Base-by-base conservation (phyloP, 2,797 vertebrate genomes). In the Synanceia verrucosa region DNA sequence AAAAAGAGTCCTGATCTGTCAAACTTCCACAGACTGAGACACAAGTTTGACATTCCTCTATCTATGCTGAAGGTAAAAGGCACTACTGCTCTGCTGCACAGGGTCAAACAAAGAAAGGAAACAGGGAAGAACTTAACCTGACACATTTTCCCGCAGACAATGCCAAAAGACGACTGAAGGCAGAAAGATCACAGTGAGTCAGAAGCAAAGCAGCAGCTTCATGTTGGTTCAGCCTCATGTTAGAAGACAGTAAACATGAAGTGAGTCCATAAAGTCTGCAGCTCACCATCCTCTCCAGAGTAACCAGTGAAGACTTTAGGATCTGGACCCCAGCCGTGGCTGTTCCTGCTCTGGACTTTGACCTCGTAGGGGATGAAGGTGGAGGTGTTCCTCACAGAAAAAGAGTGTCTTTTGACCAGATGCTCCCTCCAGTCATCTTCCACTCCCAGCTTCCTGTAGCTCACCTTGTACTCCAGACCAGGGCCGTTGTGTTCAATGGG, bases 281-380 rank as follows among this genome's bases (percentile, higher is more conserved):
- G 95, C 96, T 96, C 87, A 99, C 98, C 86, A 6, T 99, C 98
- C 87, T 99, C 97, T 78, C 97, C 97, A 1, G 98, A 99, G 81
- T 97, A 97, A 1, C 96, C 96, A 0, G 93, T 94, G 61, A 96
- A 89, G 18, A 94, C 5, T 19, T 90, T 94, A 0, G 98, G 97
- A 0, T 96, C 95, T 0, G 97, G 97, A n/a, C 95, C 97, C 26
- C 94, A 91, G 7, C 97, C 97, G 0, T 95, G 76, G 23, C 91
- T 91, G 75, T 99, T 99, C 31, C 93, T 83, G 2, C 96, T 95
- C 84, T 97, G 97, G 46, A 99, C 94, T 83, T 95, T 96, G 80
- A 99, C 92, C 79, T 99, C 96, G 0, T 97, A 99, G 1, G 96
- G 97, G 24, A 96, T 92, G 1, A 96, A 99, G 2, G 96, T 96